Evolutionary conservation across 2,888 invertebrate species (phyloP), one percentile per base, ranked within the genome.

Genomic region (Zaprionus bogoriensis): DNA sequence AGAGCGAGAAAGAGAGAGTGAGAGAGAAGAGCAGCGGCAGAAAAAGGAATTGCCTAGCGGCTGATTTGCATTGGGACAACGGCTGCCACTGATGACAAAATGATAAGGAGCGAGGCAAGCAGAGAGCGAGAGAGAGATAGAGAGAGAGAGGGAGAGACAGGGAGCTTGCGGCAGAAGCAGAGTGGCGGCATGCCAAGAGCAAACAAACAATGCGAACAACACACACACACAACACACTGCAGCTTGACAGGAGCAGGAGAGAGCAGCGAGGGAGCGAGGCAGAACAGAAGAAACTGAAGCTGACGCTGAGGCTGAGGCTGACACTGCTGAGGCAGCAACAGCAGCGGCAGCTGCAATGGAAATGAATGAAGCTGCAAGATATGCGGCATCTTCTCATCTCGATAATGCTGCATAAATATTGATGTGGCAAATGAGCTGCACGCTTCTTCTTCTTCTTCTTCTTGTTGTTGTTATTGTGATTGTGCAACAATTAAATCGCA

Each of bases 401-500:
- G 42, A 44, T 42, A 58, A 51, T 50, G 67, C 39, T 73, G 77
- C 73, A 77, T 73, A 67, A 74, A 78, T 67, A 69, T 77, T 74
- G 42, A 53, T 76, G 76, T 66, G 76, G 48, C 76, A 76, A 65
- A 72, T 65, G 60, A 50, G 50, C 30, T 27, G 25, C 20, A 57
- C 6, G 6, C 27, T n/a, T n/a, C n/a, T n/a, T n/a, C n/a, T n/a
- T n/a, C n/a, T n/a, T n/a, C n/a, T n/a, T n/a, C n/a, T n/a, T n/a
- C n/a, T n/a, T n/a, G n/a, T n/a, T n/a, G n/a, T n/a, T n/a, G n/a
- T n/a, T 2, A 30, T 4, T 32, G 20, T 6, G 6, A 4, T 5
- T n/a, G 4, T 9, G 10, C 22, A 12, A 63, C 63, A 66, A 58
- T 63, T 63, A 48, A 68, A 64, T 41, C 53, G 22, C 20, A 32